These are phyloP conservation scores for Tetragonisca angustula DNA, from an alignment of 2,888 invertebrate genomes.

Conservation along the genomic window DNA sequence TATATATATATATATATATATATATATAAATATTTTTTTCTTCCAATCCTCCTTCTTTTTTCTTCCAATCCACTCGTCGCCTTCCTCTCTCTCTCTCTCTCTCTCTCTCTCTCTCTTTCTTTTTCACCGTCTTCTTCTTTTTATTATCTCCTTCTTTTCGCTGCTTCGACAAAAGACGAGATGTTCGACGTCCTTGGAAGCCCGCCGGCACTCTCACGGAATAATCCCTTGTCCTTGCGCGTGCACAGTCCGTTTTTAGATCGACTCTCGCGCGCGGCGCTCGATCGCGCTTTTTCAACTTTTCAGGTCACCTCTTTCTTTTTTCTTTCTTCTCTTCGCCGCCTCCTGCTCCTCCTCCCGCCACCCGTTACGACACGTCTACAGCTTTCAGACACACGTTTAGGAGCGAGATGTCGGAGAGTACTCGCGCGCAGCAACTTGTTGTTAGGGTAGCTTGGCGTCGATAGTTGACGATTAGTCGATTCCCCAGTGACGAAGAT, in stretches of 20 bases:
- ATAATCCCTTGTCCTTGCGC: constrained; percentile 70
- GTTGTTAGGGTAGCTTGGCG: too few species aligned
- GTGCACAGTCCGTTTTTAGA: constrained; percentile 57
- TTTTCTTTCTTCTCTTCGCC: not conserved
- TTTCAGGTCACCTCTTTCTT: constrained; percentile 11
- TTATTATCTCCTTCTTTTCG: not conserved
- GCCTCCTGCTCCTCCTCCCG: too few species aligned
- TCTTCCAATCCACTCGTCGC: not conserved
- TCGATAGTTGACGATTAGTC: too few species aligned
- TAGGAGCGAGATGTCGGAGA: not conserved
- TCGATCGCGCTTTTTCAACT: constrained; percentile 21
- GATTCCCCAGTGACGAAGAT: too few species aligned
- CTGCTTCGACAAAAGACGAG: constrained; percentile 76
- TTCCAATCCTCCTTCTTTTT: constrained; percentile 3
- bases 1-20: not conserved
- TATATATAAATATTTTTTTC: constrained; percentile 16
- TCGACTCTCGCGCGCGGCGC: constrained; percentile 24
- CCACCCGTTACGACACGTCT: not conserved
- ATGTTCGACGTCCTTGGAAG: constrained; percentile 76
- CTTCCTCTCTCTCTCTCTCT: not conserved
- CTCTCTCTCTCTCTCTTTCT: not conserved
- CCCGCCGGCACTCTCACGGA: constrained; percentile 72
- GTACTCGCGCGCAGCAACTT: not conserved
- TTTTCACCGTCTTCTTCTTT: not conserved
- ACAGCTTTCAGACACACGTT: not conserved